These are phyloP conservation scores for Neoaliturus tenellus DNA, from an alignment of 2,888 invertebrate species.

Conservation along the genomic window DNA sequence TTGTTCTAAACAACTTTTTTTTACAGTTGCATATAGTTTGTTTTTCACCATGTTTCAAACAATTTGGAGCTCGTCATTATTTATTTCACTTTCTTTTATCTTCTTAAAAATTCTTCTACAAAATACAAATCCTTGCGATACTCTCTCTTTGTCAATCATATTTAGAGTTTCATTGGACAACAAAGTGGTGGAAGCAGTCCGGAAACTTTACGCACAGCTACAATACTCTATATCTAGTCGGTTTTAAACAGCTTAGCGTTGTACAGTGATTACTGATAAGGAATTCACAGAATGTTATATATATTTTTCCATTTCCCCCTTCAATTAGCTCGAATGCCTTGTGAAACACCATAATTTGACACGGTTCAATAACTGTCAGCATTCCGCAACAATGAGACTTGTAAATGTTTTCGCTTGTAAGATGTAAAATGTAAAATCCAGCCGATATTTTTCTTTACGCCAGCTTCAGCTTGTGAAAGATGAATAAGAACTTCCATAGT, in stretches of 20 bases:
- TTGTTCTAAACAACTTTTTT: no score
- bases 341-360: neutral
- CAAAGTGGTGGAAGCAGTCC: neutral
- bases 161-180: no score
- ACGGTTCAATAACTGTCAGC: neutral
- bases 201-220: neutral
- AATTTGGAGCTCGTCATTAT: no score
- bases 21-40: no score
- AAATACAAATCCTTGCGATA: no score
- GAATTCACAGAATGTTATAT: conserved; percentile 14
- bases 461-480: neutral
- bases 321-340: conserved; percentile 11
- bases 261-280: conserved; percentile 17
- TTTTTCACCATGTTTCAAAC: no score
- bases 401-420: neutral
- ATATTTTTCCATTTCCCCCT: conserved; percentile 26
- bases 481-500: neutral
- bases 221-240: conserved; percentile 51
- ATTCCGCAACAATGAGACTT: neutral
- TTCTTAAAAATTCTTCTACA: no score
- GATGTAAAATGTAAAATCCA: neutral
- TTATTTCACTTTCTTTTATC: no score
- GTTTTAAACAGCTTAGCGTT: conserved; percentile 39
- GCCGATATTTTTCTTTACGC: neutral
- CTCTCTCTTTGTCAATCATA: no score